Percentiles rank a stretch among this genome's conserved stretches.
Conservation (phyloP, 2,113 vertebrate species). For the Atrichornis clamosus region DNA sequence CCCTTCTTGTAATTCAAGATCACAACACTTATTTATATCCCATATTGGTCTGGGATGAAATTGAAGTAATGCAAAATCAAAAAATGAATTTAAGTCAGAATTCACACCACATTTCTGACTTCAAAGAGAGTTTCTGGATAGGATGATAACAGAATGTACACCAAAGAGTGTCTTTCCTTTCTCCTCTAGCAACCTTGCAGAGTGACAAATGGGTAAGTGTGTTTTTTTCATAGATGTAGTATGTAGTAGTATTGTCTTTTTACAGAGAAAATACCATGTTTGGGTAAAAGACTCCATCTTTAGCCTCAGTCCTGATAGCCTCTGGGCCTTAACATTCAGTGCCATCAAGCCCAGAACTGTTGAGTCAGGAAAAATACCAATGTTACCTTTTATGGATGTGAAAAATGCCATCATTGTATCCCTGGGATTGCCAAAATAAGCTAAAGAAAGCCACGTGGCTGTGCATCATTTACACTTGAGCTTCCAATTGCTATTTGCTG, state of each 20-base stretch:
- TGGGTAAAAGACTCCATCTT: background rate
- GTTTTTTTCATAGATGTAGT: background rate
- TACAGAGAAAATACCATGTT: background rate
- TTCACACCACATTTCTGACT: background rate
- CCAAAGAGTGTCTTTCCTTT: background rate
- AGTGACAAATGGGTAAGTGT: background rate
- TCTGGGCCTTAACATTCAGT: background rate
- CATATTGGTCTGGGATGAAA: background rate
- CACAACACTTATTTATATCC: background rate
- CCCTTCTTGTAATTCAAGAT: constrained; percentile 15
- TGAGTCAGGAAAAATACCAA: background rate
- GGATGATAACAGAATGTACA: background rate
- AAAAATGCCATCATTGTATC: background rate
- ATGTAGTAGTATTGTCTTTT: background rate
- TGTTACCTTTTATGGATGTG: constrained; percentile 28
- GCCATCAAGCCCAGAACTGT: background rate
- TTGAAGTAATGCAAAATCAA: background rate
- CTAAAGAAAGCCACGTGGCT: background rate
- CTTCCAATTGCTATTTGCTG: background rate
- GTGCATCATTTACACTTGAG: background rate
- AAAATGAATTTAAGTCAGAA: background rate
- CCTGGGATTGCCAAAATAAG: background rate
- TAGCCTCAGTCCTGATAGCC: background rate
- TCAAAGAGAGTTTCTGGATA: background rate
- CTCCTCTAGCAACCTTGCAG: background rate